Conservation (phyloP, 2,888 invertebrate genomes). For the Athripsodes cinereus region DNA sequence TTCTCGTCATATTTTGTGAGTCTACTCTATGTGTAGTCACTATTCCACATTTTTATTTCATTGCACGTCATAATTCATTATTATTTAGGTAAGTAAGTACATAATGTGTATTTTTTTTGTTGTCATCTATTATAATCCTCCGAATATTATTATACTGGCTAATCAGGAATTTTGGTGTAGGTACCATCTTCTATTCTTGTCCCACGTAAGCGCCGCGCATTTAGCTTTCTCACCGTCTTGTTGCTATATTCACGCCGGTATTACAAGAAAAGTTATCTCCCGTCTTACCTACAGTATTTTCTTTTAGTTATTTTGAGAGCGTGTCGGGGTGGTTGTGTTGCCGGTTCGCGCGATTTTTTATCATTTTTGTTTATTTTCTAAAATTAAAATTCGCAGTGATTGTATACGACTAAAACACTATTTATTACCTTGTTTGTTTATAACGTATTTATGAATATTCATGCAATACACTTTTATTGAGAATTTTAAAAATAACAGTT, state of each 20-base stretch:
- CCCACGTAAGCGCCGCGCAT: neutral
- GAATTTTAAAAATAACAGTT: neutral
- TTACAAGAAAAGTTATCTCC: neutral
- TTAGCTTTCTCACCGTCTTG: neutral
- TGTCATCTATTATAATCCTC: too few species aligned
- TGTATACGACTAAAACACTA: neutral
- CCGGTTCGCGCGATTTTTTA: neutral
- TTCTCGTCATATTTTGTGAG: too few species aligned
- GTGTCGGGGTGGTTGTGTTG: neutral
- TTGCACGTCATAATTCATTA: too few species aligned
- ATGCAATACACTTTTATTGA: too few species aligned
- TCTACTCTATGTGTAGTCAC: too few species aligned
- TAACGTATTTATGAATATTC: too few species aligned
- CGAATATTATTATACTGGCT: too few species aligned
- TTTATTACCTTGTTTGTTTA: too few species aligned
- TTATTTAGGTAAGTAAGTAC: too few species aligned
- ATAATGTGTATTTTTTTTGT: too few species aligned
- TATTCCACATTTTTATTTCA: too few species aligned
- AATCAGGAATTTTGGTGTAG: neutral
- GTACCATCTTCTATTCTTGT: neutral
- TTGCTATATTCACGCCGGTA: neutral
- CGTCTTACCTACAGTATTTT: neutral
- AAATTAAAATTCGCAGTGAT: neutral
- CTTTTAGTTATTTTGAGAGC: neutral
- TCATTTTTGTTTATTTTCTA: neutral